A percentile compares a stretch with the other conserved stretches of the same genome.
These are phyloP conservation scores for Psylliodes chrysocephalus DNA, from an alignment of 2,888 invertebrate species.

Conservation along the genomic window DNA sequence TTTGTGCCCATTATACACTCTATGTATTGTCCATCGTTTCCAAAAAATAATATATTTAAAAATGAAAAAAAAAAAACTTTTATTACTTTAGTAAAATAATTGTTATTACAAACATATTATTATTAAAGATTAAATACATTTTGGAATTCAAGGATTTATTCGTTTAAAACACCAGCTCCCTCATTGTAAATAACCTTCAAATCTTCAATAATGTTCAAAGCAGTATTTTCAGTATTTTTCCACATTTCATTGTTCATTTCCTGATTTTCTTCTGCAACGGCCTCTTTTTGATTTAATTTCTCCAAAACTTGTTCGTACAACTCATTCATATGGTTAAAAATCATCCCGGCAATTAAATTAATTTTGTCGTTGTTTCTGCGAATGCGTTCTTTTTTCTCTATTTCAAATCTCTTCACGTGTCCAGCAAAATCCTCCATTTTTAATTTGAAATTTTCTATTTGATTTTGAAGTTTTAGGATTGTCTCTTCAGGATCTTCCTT, in stretches of 20 bases:
- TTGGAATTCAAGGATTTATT: background rate
- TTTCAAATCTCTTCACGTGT: background rate
- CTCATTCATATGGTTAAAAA: slow-evolving; percentile 5
- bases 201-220: slow-evolving; percentile 6
- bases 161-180: slow-evolving; percentile 1
- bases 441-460: slow-evolving; percentile 4
- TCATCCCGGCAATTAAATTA: background rate
- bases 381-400: background rate
- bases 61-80: no score
- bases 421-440: slow-evolving; percentile 9
- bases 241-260: background rate
- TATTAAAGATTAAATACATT: no score
- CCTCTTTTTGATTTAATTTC: background rate
- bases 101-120: no score
- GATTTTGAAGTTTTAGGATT: slow-evolving; percentile 2
- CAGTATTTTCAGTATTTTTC: background rate
- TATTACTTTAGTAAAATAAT: no score
- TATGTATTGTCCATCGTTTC: no score
- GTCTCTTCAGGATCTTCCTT: slow-evolving; percentile 5
- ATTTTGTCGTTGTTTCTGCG: slow-evolving; percentile 8
- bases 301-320: background rate
- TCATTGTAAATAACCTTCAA: slow-evolving; percentile 14
- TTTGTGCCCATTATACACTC: no score
- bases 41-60: no score
- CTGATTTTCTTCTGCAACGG: background rate